phyloP scores from a whole-genome alignment of 2,888 invertebrate species.

The Catocala fraxini region DNA sequence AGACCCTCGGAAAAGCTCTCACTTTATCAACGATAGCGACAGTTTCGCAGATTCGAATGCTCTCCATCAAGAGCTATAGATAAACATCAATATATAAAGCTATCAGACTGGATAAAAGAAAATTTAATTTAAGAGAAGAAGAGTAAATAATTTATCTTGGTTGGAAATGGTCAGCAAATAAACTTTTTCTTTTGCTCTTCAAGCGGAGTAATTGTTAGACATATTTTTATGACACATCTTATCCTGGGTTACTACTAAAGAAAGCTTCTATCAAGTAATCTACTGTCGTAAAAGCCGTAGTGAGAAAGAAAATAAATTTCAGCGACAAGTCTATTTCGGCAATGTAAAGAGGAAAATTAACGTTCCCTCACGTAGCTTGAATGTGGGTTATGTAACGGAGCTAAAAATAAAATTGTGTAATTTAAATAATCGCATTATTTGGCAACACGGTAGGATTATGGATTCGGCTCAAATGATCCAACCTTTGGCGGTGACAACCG shows the following conservation, averaged over 20 bases:
- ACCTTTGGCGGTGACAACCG: constrained; percentile 49
- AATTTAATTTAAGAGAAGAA: constrained; percentile 7
- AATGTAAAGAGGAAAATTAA: constrained; percentile 1
- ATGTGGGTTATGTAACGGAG: constrained; percentile 7
- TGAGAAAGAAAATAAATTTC: neutral
- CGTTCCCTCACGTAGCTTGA: neutral
- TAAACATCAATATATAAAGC: constrained; percentile 6
- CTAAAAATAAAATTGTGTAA: constrained; percentile 3
- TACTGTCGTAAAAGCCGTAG: constrained; percentile 1
- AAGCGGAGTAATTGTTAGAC: neutral
- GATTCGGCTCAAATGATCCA: constrained; percentile 12
- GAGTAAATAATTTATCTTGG: constrained; percentile 1
- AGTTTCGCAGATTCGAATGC: neutral
- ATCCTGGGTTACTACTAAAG: neutral
- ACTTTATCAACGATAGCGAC: constrained; percentile 16
- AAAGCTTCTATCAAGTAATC: neutral
- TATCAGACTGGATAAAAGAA: neutral
- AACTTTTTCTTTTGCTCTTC: neutral
- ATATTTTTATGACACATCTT: neutral
- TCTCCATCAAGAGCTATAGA: constrained; percentile 4
- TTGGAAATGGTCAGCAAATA: neutral
- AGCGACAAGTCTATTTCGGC: neutral
- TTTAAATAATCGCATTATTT: constrained; percentile 23
- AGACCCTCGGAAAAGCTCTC: constrained; percentile 20
- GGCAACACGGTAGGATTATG: constrained; percentile 20